phyloP scores from a whole-genome alignment of 2,888 invertebrate genomes.

The Perdita meconis region DNA sequence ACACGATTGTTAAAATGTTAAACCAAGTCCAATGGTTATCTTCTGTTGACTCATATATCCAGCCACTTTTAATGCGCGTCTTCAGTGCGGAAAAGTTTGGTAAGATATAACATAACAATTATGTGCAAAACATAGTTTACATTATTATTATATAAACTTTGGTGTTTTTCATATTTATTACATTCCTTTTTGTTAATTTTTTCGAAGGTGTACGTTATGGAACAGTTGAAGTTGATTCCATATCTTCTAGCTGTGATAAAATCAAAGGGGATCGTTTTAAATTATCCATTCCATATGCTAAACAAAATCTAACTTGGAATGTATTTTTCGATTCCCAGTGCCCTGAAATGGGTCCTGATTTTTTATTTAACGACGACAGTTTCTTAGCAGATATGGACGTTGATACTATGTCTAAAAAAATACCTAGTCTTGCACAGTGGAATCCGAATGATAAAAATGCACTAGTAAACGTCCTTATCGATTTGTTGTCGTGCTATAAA shows the following conservation, averaged over 20 bases:
- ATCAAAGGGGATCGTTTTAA: slow-evolving; percentile 85
- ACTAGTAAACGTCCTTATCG: slow-evolving; percentile 87
- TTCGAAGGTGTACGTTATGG: slow-evolving; percentile 67
- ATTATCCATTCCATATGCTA: slow-evolving; percentile 89
- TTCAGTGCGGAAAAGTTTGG: slow-evolving; percentile 61
- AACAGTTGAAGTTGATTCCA: slow-evolving; percentile 60
- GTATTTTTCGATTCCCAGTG: slow-evolving; percentile 88
- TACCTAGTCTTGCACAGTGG: slow-evolving; percentile 89
- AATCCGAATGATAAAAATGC: slow-evolving; percentile 87
- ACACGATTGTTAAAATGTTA: slow-evolving; percentile 57
- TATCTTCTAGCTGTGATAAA: slow-evolving; percentile 77
- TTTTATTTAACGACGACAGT: slow-evolving; percentile 89
- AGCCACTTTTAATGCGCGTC: slow-evolving; percentile 67
- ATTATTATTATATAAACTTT: background rate
- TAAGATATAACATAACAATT: slow-evolving; percentile 36
- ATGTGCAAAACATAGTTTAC: background rate
- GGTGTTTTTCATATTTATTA: slow-evolving; percentile 1
- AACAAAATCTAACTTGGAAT: slow-evolving; percentile 88
- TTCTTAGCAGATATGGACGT: slow-evolving; percentile 87
- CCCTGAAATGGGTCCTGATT: slow-evolving; percentile 90
- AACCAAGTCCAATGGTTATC: slow-evolving; percentile 58
- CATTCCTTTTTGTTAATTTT: slow-evolving; percentile 15
- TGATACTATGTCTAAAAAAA: slow-evolving; percentile 85
- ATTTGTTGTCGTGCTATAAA: slow-evolving; percentile 88
- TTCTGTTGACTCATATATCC: slow-evolving; percentile 60